Conservation (phyloP, 2,797 vertebrate genomes). For the Semotilus atromaculatus region DNA sequence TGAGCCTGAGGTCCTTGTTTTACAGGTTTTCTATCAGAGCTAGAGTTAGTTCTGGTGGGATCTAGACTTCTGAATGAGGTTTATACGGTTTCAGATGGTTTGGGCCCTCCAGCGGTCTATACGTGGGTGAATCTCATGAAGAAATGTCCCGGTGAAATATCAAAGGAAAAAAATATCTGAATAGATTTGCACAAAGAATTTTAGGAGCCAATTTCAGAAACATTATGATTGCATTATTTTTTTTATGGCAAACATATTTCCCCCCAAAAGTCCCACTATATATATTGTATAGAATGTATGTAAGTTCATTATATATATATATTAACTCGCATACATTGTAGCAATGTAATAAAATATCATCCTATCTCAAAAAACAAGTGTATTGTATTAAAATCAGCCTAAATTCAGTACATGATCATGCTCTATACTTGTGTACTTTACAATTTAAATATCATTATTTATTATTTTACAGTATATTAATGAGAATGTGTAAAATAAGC, state of each 20-base stretch:
- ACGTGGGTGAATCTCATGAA: neutral
- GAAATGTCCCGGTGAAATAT: constrained; percentile 1
- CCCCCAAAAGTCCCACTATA: neutral
- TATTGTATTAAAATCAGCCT: neutral
- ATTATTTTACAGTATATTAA: constrained; percentile 6
- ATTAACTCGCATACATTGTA: neutral
- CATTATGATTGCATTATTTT: neutral
- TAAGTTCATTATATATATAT: too few relatives aligned
- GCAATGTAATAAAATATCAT: neutral
- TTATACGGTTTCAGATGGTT: neutral
- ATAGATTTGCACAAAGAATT: neutral
- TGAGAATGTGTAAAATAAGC: neutral
- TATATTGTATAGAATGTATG: too few relatives aligned
- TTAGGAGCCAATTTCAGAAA: neutral
- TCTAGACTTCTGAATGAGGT: neutral
- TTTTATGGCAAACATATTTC: neutral
- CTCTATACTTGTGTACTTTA: neutral
- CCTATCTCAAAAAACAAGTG: neutral
- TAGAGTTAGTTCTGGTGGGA: neutral
- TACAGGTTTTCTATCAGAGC: neutral
- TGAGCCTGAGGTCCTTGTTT: neutral
- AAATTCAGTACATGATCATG: neutral
- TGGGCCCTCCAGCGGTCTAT: neutral
- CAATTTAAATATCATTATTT: neutral
- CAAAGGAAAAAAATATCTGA: too few relatives aligned